Evolutionary conservation across 2,113 vertebrate species (phyloP).

Genomic region (Euleptes europaea): DNA sequence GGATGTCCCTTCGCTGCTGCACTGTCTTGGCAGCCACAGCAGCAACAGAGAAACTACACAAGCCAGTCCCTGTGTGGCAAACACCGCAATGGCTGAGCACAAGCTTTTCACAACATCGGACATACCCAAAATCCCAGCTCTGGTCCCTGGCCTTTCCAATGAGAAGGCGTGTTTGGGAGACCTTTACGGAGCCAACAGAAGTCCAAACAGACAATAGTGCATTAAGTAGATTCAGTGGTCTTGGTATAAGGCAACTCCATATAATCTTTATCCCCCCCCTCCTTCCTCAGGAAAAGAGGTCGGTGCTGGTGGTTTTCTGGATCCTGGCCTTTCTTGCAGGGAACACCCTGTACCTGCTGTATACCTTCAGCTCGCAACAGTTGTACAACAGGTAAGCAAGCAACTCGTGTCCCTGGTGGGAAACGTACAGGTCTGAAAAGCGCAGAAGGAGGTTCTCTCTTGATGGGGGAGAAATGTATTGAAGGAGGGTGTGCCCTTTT

Average conservation of each 20-base stretch:
- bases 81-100: no score
- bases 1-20: no score
- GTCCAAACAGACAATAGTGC: no score
- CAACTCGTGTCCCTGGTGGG: background rate
- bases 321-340: conserved; percentile 88
- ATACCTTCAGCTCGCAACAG: conserved; percentile 91
- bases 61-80: no score
- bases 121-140: no score
- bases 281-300: conserved; percentile 88
- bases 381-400: conserved; percentile 89
- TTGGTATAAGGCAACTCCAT: background rate
- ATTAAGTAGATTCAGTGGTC: background rate
- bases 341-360: conserved; percentile 91
- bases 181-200: no score
- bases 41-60: no score
- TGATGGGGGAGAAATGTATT: background rate
- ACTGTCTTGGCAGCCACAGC: no score
- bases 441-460: background rate
- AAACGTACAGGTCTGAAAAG: background rate
- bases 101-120: no score
- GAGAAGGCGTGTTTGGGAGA: no score
- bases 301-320: conserved; percentile 89
- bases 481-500: no score
- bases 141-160: no score
- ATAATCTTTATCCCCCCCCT: conserved; percentile 29